Conservation (phyloP, 1,140 invertebrate genomes). For the Panulirus ornatus region DNA sequence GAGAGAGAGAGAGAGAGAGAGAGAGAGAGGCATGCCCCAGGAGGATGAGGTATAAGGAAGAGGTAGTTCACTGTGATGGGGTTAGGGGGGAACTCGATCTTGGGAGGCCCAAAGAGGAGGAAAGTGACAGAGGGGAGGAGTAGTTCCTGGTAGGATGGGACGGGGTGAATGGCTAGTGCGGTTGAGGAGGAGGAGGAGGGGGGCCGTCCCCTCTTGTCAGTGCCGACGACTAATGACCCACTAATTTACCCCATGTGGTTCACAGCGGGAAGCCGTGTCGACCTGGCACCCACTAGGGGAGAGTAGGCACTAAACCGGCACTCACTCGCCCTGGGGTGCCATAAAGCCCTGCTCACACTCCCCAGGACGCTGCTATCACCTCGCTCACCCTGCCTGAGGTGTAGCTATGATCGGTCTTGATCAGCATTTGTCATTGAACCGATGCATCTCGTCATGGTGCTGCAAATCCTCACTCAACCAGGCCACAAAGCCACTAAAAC, state of each 20-base stretch:
- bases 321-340: conserved; percentile 45
- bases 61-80: not conserved
- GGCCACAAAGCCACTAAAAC: not conserved
- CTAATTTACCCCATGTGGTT: conserved; percentile 71
- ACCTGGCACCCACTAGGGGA: conserved; percentile 53
- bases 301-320: conserved; percentile 53
- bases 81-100: too few relatives aligned
- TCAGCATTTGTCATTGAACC: too few relatives aligned
- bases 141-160: not conserved
- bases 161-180: not conserved
- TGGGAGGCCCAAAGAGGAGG: not conserved
- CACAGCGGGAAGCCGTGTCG: conserved; percentile 66
- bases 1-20: too few relatives aligned
- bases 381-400: too few relatives aligned
- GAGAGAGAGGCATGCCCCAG: not conserved
- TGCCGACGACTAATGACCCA: conserved; percentile 67
- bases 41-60: not conserved
- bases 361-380: not conserved
- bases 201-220: conserved; percentile 59
- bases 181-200: not conserved
- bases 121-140: not conserved
- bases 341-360: conserved; percentile 12
- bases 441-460: too few relatives aligned
- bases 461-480: too few relatives aligned
- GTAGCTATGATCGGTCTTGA: not conserved